A percentile compares a stretch with the other conserved stretches of the same genome.
These are phyloP conservation scores for Neuroscelio doddi DNA, from an alignment of 2,888 invertebrate species.

Conservation along the genomic window DNA sequence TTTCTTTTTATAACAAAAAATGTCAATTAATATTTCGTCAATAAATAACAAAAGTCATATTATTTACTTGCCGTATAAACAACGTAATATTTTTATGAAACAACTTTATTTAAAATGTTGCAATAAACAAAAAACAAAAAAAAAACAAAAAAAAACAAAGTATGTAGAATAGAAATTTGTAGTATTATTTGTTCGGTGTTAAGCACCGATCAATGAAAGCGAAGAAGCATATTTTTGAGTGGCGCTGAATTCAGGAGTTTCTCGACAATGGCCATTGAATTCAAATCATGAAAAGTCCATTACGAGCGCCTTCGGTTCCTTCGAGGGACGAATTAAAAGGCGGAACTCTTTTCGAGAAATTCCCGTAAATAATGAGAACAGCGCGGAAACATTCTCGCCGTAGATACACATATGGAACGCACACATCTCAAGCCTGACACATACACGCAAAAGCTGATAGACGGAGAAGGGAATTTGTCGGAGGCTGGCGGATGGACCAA, in stretches of 20 bases:
- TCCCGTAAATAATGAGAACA: conserved; percentile 36
- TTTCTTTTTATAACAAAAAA: too few species aligned
- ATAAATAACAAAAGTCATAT: too few species aligned
- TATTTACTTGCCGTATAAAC: too few species aligned
- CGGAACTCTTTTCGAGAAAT: conserved; percentile 40
- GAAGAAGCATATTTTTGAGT: conserved; percentile 32
- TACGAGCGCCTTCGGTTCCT: conserved; percentile 34
- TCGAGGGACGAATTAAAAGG: conserved; percentile 39
- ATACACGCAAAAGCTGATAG: not conserved
- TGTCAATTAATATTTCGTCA: too few species aligned
- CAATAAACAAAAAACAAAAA: too few species aligned
- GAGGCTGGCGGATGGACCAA: conserved; percentile 57
- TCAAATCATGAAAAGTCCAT: conserved; percentile 49
- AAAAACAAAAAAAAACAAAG: too few species aligned
- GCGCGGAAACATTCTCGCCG: conserved; percentile 20
- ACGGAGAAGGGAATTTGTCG: conserved; percentile 32
- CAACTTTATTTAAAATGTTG: not conserved
- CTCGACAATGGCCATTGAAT: conserved; percentile 48
- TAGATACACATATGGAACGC: not conserved
- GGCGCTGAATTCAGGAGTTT: conserved; percentile 37
- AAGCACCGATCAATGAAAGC: conserved; percentile 39
- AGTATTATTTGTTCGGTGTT: conserved; percentile 20
- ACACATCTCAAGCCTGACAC: not conserved
- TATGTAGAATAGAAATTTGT: too few species aligned
- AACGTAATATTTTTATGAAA: too few species aligned